Evolutionary conservation across 2,113 vertebrate species (phyloP).

Genomic region (Melanocharis versteri): DNA sequence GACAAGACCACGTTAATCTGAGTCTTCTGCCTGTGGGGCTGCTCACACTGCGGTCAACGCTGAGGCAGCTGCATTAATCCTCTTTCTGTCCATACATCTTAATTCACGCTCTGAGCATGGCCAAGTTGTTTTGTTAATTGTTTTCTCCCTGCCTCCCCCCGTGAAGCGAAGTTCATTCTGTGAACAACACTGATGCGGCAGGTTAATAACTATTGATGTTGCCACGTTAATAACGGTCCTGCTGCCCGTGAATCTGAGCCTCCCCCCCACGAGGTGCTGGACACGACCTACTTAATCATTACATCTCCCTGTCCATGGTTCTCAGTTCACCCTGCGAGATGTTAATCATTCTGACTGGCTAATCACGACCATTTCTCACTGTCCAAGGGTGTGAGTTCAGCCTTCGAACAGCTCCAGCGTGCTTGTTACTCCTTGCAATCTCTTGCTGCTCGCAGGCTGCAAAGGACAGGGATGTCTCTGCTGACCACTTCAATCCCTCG

Average conservation of each 20-base stretch:
- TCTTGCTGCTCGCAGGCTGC: background rate
- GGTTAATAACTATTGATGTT: constrained; percentile 68
- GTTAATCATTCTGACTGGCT: constrained; percentile 62
- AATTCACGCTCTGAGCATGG: background rate
- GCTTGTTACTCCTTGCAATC: constrained; percentile 53
- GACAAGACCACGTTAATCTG: constrained; percentile 43
- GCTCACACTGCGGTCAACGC: background rate
- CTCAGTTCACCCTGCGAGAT: constrained; percentile 51
- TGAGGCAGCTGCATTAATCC: constrained; percentile 48
- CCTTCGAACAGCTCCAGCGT: background rate
- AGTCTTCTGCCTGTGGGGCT: constrained; percentile 10
- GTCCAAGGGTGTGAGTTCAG: constrained; percentile 40
- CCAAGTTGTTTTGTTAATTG: constrained; percentile 36
- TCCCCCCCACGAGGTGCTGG: background rate
- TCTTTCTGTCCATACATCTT: constrained; percentile 43
- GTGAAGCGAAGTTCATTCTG: constrained; percentile 23
- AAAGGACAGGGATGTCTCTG: background rate
- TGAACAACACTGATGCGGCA: constrained; percentile 10
- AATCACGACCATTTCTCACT: constrained; percentile 66
- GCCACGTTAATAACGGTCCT: background rate
- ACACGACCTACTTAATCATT: constrained; percentile 52
- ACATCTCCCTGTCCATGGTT: background rate
- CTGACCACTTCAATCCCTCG: background rate
- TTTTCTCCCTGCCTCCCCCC: constrained; percentile 29
- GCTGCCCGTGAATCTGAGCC: constrained; percentile 17